Evolutionary conservation across 2,888 invertebrate genomes (phyloP).

Genomic region (Caenorhabditis panamensis): DNA sequence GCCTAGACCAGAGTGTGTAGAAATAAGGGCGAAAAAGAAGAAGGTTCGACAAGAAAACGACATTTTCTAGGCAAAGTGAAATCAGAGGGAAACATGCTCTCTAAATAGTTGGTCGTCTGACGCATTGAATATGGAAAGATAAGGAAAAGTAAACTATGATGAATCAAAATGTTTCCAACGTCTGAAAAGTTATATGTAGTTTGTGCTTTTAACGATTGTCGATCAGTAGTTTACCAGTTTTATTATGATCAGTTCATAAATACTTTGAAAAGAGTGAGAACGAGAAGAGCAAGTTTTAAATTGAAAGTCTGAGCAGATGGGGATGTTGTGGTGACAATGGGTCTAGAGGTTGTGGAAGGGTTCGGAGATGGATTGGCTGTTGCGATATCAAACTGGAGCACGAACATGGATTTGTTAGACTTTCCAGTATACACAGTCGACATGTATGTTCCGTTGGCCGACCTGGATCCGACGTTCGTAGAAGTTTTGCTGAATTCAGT

Average conservation of each 20-base stretch:
- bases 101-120: background rate
- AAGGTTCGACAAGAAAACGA: background rate
- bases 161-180: background rate
- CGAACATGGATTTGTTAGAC: background rate
- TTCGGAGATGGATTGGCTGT: too few relatives aligned
- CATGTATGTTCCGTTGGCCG: constrained; percentile 3
- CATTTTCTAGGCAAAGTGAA: background rate
- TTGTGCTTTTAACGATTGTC: too few relatives aligned
- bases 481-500: constrained; percentile 11
- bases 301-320: background rate
- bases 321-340: background rate
- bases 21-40: background rate
- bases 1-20: background rate
- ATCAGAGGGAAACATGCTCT: background rate
- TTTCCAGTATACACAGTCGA: background rate
- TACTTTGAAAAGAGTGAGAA: background rate
- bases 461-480: background rate
- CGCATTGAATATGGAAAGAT: background rate
- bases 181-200: background rate
- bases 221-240: too few relatives aligned
- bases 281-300: background rate
- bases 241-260: too few relatives aligned
- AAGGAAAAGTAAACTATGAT: background rate
- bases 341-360: background rate
- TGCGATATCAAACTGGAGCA: background rate